phyloP scores from a whole-genome alignment of 2,888 invertebrate genomes.

The Vannuccia rotundouncinata region DNA sequence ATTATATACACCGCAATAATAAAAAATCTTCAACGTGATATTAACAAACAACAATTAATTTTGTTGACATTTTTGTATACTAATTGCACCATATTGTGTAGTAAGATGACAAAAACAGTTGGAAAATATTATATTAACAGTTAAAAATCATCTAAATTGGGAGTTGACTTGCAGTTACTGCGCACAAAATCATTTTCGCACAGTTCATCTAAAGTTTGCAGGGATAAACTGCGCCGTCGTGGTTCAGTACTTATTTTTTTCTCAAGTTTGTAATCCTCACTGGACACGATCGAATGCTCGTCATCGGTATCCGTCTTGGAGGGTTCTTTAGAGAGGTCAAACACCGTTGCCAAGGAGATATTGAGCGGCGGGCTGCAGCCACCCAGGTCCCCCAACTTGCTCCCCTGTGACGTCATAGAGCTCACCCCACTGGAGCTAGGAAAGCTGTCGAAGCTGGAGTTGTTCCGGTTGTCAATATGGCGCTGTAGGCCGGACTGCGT shows the following conservation, averaged over 20 bases:
- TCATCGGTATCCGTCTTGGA: neutral
- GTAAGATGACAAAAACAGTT: too few relatives aligned
- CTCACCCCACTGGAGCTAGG: conserved; percentile 21
- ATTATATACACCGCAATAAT: too few relatives aligned
- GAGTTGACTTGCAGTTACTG: neutral
- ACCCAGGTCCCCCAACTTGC: neutral
- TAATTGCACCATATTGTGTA: too few relatives aligned
- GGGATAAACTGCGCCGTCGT: neutral
- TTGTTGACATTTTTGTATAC: too few relatives aligned
- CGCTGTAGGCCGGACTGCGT: neutral
- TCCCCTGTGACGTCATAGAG: neutral
- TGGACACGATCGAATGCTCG: neutral
- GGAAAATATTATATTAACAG: too few relatives aligned
- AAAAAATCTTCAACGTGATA: too few relatives aligned
- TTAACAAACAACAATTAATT: too few relatives aligned
- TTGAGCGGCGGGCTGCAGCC: neutral
- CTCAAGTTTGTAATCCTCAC: neutral
- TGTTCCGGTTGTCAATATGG: neutral
- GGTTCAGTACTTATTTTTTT: neutral
- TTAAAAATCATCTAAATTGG: neutral
- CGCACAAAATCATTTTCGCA: neutral
- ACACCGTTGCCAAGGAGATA: neutral
- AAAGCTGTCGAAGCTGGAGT: neutral
- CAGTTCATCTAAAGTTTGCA: neutral
- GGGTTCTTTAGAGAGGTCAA: neutral